Evolutionary conservation across 2,113 vertebrate genomes (phyloP).

Genomic region (Pao palembangensis): DNA sequence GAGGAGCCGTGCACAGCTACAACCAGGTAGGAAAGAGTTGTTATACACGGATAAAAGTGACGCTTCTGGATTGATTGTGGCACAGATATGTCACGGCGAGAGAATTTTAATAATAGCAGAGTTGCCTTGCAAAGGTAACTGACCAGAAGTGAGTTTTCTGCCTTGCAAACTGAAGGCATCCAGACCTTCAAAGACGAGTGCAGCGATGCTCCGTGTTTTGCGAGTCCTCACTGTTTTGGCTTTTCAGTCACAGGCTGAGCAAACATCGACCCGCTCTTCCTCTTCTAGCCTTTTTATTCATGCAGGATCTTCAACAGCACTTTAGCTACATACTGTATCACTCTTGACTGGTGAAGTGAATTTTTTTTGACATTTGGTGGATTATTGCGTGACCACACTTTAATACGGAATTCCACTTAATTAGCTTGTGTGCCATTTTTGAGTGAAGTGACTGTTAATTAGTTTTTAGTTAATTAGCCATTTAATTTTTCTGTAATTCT

Average conservation of each 20-base stretch:
- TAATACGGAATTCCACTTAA: conserved; percentile 11
- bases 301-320: not conserved
- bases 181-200: not conserved
- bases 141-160: not conserved
- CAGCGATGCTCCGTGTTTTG: not conserved
- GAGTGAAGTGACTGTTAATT: not conserved
- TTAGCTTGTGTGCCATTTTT: not conserved
- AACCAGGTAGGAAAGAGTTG: conserved; percentile 85
- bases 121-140: not conserved
- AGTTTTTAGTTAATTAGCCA: conserved; percentile 5
- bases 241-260: conserved; percentile 3
- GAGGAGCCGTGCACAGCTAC: conserved; percentile 92
- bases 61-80: conserved; percentile 2
- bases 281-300: not conserved
- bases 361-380: conserved; percentile 21
- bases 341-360: conserved; percentile 2
- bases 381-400: conserved; percentile 5
- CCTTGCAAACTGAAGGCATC: not conserved
- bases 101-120: not conserved
- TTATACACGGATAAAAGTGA: not conserved
- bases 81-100: not conserved
- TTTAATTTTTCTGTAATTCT: conserved; percentile 8
- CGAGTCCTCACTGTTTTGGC: not conserved
- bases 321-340: conserved; percentile 4
- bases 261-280: conserved; percentile 4